These are phyloP conservation scores for Lasioglossum vierecki DNA, from an alignment of 2,888 invertebrate genomes.

Conservation along the genomic window DNA sequence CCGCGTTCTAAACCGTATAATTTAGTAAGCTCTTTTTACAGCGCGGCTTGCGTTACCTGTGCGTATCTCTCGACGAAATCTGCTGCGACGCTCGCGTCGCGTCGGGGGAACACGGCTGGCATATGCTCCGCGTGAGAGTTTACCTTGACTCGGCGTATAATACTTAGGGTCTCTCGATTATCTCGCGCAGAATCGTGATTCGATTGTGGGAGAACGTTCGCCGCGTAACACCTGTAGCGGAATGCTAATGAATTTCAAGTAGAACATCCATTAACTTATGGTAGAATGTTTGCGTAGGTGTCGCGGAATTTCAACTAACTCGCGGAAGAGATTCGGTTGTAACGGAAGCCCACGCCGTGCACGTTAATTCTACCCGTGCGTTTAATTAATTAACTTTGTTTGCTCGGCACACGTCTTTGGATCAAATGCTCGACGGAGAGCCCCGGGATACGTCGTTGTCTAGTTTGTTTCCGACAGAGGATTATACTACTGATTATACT, in stretches of 20 bases:
- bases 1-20: not conserved
- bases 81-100: constrained; percentile 7
- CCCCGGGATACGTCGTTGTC: not conserved
- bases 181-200: constrained; percentile 16
- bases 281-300: constrained; percentile 13
- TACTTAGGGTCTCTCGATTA: constrained; percentile 32
- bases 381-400: constrained; percentile 31
- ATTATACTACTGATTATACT: not conserved
- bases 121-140: constrained; percentile 7
- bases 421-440: not conserved
- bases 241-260: constrained; percentile 31
- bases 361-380: constrained; percentile 11
- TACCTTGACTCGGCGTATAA: not conserved
- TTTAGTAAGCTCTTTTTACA: not conserved
- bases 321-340: constrained; percentile 1
- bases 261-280: constrained; percentile 34
- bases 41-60: not conserved
- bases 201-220: constrained; percentile 11
- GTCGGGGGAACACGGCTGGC: not conserved
- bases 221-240: constrained; percentile 18
- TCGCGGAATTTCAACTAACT: constrained; percentile 10
- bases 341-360: not conserved
- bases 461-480: not conserved
- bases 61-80: not conserved
- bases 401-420: not conserved